Conservation (phyloP, 2,888 invertebrate species). For the Rhaphigaster nebulosa region DNA sequence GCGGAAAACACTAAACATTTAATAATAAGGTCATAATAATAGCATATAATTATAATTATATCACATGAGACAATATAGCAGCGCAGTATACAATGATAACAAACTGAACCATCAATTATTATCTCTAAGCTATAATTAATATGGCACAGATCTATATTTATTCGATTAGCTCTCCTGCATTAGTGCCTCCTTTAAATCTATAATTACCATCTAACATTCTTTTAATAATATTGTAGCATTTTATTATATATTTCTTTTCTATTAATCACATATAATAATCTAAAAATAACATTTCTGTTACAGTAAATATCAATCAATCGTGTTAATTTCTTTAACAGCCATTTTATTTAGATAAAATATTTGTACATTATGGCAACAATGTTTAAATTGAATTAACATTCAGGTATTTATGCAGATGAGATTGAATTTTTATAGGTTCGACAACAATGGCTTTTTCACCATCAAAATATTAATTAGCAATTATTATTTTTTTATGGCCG, state of each 20-base stretch:
- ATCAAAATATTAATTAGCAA: too few relatives aligned
- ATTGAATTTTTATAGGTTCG: too few relatives aligned
- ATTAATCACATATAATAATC: not conserved
- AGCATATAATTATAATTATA: conserved; percentile 33
- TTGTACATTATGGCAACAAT: not conserved
- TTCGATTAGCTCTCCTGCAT: not conserved
- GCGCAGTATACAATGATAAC: not conserved
- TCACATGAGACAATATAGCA: conserved; percentile 7
- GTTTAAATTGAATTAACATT: too few relatives aligned
- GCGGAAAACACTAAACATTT: conserved; percentile 8
- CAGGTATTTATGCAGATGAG: too few relatives aligned
- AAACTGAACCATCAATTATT: conserved; percentile 34
- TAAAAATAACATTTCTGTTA: not conserved
- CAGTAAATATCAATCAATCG: too few relatives aligned
- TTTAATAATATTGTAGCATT: not conserved
- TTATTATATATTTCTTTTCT: not conserved
- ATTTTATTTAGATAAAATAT: not conserved
- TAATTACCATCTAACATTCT: conserved; percentile 12
- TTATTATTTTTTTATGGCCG: too few relatives aligned
- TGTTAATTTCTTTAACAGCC: not conserved
- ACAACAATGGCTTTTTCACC: too few relatives aligned
- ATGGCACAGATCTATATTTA: conserved; percentile 29
- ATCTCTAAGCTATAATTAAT: conserved; percentile 21
- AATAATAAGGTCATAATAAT: conserved; percentile 36
- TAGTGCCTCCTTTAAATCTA: conserved; percentile 15